Evolutionary conservation across 2,888 invertebrate species (phyloP), one percentile per base, ranked within the genome.

Genomic region (Melanostoma mellinum): DNA sequence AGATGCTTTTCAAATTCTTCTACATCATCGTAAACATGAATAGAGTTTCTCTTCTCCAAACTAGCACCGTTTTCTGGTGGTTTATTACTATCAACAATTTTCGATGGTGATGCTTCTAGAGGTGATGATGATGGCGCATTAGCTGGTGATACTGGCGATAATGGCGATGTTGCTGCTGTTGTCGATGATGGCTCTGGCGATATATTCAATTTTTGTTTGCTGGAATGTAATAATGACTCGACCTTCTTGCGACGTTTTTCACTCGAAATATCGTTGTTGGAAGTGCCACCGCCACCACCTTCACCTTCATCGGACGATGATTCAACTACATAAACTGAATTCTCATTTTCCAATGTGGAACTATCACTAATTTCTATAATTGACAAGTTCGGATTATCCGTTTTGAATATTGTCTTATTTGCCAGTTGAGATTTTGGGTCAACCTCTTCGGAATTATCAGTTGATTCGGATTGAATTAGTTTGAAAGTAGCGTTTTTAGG

Each of bases 321-420:
- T 36, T 89, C 91, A 69, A 91, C 88, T n/a, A 90, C 86, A 72
- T 89, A 87, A 63, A 91, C 90, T 30, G 89, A 87, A 60, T 89
- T 89, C 74, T 89, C 88, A 50, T 88, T 87, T 72, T 88, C 89
- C 69, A 88, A 88, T 79, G 88, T 88, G 10, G 90, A 89, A 85
- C 88, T 89, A 86, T 90, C 88, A 86, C 88, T 90, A 75, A 91
- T 91, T 87, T 91, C 91, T 88, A 91, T 91, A 91, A 91, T 91
- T 91, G 91, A 90, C 90, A 90, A 88, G 87, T 91, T 88, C 85
- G 91, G 91, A 87, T 91, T 90, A 88, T 89, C 89, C 73, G 87
- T 88, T 86, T 89, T 90, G 69, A 91, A 91, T 90, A 91, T 90
- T 89, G 91, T 90, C 89, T 90, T 91, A 87, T 89, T 90, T 72